Conservation (phyloP, 2,113 vertebrate species). For the Loxodonta africana region DNA sequence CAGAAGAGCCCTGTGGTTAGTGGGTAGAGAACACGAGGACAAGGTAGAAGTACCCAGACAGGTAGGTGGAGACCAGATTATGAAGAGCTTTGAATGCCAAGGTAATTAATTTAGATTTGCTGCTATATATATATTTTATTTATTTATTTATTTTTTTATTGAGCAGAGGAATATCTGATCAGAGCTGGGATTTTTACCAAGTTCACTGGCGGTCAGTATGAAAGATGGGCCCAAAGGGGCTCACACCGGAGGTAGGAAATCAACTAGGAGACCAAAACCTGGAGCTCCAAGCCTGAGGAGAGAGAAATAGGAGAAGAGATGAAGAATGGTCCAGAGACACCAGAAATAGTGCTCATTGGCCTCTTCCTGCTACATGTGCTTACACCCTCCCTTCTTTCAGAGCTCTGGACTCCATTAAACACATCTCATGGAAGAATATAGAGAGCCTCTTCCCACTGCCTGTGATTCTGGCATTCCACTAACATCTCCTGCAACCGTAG, state of each 20-base stretch:
- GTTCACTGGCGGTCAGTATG: not conserved
- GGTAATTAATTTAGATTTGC: not conserved
- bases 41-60: not conserved
- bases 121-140: not conserved
- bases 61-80: not conserved
- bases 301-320: not conserved
- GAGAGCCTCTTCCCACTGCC: not conserved
- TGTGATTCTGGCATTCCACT: not conserved
- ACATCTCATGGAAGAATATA: not conserved
- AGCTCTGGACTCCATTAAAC: not conserved
- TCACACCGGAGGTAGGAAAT: not conserved
- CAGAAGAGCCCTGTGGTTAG: not conserved
- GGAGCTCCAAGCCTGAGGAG: not conserved
- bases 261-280: not conserved
- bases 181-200: not conserved
- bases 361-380: fast-evolving
- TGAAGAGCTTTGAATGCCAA: not conserved
- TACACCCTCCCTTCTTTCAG: too few relatives aligned
- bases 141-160: too few relatives aligned
- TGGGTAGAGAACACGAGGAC: not conserved
- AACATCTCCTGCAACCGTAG: not conserved
- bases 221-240: not conserved
- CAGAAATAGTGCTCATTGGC: fast-evolving
- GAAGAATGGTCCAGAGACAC: too few relatives aligned
- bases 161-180: not conserved